Conservation (phyloP, 2,888 invertebrate genomes). For the Entomobrya proxima region DNA sequence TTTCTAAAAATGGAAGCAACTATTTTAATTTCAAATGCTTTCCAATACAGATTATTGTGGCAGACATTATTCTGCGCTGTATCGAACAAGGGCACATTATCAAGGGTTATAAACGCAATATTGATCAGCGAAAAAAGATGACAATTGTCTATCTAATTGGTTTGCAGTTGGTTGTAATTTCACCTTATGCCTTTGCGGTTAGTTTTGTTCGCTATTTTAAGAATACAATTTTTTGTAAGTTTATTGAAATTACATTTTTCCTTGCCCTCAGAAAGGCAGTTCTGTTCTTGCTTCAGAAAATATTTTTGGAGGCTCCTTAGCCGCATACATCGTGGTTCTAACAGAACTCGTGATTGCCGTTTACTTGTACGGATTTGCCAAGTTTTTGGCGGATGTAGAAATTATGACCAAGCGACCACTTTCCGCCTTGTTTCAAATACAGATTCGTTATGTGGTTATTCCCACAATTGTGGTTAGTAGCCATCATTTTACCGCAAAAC, state of each 20-base stretch:
- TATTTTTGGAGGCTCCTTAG: conserved; percentile 64
- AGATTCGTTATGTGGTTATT: conserved; percentile 60
- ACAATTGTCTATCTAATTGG: conserved; percentile 23
- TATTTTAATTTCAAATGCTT: neutral
- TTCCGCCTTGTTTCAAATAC: conserved; percentile 54
- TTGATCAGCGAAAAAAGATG: neutral
- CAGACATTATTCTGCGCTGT: conserved; percentile 17
- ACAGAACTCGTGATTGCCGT: conserved; percentile 55
- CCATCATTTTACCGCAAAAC: no score
- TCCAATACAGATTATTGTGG: conserved; percentile 18
- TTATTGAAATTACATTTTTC: neutral
- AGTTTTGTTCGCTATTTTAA: neutral
- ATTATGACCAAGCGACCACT: conserved; percentile 50
- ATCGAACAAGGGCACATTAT: conserved; percentile 39
- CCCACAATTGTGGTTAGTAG: conserved; percentile 44
- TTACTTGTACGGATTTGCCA: conserved; percentile 49
- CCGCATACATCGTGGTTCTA: conserved; percentile 52
- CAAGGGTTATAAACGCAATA: no score
- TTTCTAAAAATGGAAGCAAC: neutral
- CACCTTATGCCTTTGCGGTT: conserved; percentile 49
- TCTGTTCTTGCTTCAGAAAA: conserved; percentile 51
- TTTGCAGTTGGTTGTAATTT: conserved; percentile 47
- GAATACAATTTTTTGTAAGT: neutral
- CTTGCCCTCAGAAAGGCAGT: neutral
- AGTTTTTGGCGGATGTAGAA: conserved; percentile 62